Percentiles rank a stretch among this genome's conserved stretches.
Conservation (phyloP, 2,113 vertebrate species). For the Halcyon malimbica region DNA sequence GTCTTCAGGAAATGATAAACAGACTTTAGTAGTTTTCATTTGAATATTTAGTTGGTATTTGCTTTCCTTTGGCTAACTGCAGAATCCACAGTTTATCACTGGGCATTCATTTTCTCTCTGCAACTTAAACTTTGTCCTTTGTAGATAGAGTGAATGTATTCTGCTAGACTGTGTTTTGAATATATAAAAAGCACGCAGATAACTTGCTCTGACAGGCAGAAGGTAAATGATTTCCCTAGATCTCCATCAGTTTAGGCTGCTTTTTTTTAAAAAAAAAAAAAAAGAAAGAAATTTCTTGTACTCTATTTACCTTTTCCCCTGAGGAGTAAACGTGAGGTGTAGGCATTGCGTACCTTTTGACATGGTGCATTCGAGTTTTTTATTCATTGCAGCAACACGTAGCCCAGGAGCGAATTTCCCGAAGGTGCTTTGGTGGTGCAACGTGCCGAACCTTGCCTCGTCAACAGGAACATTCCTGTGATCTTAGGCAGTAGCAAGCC, state of each 20-base stretch:
- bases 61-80: background rate
- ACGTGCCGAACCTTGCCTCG: background rate
- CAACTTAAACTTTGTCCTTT: slow-evolving; percentile 23
- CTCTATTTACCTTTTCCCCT: slow-evolving; percentile 29
- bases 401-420: background rate
- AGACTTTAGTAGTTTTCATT: background rate
- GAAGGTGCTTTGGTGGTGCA: background rate
- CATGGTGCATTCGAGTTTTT: background rate
- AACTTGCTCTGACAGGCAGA: slow-evolving; percentile 50
- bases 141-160: background rate
- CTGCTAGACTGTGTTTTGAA: slow-evolving; percentile 14
- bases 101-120: background rate
- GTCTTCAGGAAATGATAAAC: background rate
- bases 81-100: background rate
- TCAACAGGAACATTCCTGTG: background rate
- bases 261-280: background rate
- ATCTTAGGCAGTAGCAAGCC: background rate
- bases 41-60: background rate
- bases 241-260: background rate
- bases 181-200: background rate
- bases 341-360: background rate
- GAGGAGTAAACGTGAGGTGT: background rate
- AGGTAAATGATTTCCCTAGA: slow-evolving; percentile 9
- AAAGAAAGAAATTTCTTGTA: background rate
- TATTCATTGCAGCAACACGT: background rate